Base-by-base conservation (phyloP, 2,113 vertebrate genomes). In the Aegypius monachus region DNA sequence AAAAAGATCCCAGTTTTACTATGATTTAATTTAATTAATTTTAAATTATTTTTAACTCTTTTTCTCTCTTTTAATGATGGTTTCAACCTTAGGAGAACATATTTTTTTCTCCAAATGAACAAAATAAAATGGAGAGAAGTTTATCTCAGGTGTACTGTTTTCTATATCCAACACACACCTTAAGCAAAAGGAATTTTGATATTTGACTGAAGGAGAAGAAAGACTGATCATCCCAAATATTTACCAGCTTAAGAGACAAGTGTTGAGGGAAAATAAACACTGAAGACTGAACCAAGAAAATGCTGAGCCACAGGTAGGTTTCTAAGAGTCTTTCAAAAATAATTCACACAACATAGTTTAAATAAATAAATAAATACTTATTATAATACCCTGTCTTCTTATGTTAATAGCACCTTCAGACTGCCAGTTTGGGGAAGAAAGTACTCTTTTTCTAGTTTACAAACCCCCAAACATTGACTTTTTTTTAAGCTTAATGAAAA, bases 221-320 rank as follows among this genome's bases (percentile, higher is more conserved):
- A 70, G 16, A 40, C 7, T 21, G 2, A 4, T 45, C 19, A 91
- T 81, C 6, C 34, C 22, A 81, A 73, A 47, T 62, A 53, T 84
- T 68, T 78, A 18, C 4, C 59, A 71, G 22, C 67, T 70, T 77
- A 73, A 38, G 5, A 81, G 17, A 58, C 2, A 78, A 2, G 8
- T 55, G 7, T 38, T 45, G 32, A 45, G 14, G 8, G 23, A 32
- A 68, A 82, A 82, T 14, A 88, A 86, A 40, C 1, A 42, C 56
- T 59, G 23, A 62, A 77, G 13, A 31, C 7, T 53, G 45, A 85
- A 77, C 3, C 4, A 45, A 48, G 25, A 58, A 72, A 86, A 68
- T 0, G 1, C 6, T 36, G 4, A 83, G 7, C 6, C 36, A 80
- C 2, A 18, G 3, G 10, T 25, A 65, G 3, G 4, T 45, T 89